Percentiles rank a stretch among this genome's conserved stretches.
These are phyloP conservation scores for Ornithoptera priamus DNA, from an alignment of 2,888 invertebrate species.

Conservation along the genomic window DNA sequence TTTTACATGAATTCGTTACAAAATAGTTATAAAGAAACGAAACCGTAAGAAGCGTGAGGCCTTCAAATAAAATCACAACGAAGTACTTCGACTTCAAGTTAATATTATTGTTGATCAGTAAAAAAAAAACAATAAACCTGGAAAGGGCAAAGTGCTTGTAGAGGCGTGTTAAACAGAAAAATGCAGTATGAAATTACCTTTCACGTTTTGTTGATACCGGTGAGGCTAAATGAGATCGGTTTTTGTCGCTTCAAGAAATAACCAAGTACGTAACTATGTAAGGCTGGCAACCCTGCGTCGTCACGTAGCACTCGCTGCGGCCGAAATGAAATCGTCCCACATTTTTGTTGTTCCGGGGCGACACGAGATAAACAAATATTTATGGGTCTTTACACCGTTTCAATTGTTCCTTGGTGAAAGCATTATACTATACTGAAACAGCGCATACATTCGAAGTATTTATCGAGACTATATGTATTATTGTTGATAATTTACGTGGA, in stretches of 20 bases:
- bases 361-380: conserved; percentile 38
- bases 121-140: conserved; percentile 59
- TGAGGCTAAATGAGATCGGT: conserved; percentile 70
- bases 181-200: conserved; percentile 75
- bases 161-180: conserved; percentile 71
- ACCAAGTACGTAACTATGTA: conserved; percentile 33
- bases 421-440: conserved; percentile 22
- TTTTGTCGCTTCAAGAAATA: conserved; percentile 53
- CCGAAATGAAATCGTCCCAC: conserved; percentile 51
- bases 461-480: background rate
- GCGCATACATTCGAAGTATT: background rate
- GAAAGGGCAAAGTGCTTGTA: conserved; percentile 69
- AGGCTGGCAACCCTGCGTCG: conserved; percentile 40
- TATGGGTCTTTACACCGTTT: conserved; percentile 32
- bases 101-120: conserved; percentile 30
- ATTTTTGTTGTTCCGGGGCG: conserved; percentile 36
- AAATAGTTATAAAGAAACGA: conserved; percentile 27
- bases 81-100: conserved; percentile 25
- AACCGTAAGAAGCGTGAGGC: conserved; percentile 29
- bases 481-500: background rate
- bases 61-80: conserved; percentile 25
- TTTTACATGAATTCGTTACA: conserved; percentile 22
- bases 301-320: conserved; percentile 60
- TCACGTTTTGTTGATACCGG: conserved; percentile 71
- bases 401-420: conserved; percentile 31